Base-by-base conservation (phyloP, 2,888 invertebrate genomes). In the Drosophila paranaensis region DNA sequence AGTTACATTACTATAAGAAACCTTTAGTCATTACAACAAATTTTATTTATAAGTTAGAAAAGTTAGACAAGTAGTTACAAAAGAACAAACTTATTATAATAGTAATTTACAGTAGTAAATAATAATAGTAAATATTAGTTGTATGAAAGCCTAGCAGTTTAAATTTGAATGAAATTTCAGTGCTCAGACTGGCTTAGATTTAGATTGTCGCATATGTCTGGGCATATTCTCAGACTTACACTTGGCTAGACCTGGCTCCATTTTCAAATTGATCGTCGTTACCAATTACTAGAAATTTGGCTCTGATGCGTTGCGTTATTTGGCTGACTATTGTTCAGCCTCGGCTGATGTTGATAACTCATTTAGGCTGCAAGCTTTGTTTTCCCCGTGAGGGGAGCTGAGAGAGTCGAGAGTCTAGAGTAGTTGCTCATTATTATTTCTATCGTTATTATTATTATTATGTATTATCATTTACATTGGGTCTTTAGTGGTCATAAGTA, bases 391-490 rank as follows among this genome's bases (percentile, higher is more conserved):
- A 33, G 33, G 8, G 48, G 30, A 16, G n/a, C 48, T 48, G 48
- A 48, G 48, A n/a, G 11, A 30, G 27, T 39, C 25, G 13, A n/a
- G 48, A 48, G 48, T 35, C 20, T 42, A 62, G 16, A 40, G 58
- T 39, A 51, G 53, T 11, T 58, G 35, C 58, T 60, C 55, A 56
- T 56, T 43, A 43, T 33, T 5, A 56, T 35, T 43, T 33, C 16
- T 30, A 42, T 46, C 16, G 16, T 25, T 57, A 43, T 40, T 57
- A 53, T 25, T 45, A 78, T 69, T 74, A 73, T 56, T 70, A 56
- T 57, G 45, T 63, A 67, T 84, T 75, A 84, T 79, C 51, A 74
- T 71, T 80, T 71, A 71, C 75, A 81, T 79, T 66, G 56, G 56
- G 80, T 79, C 81, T 83, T 77, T 81, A 74, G 64, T 63, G 60